Evolutionary conservation across 2,888 invertebrate species (phyloP).

Genomic region (Barypeithes pellucidus): DNA sequence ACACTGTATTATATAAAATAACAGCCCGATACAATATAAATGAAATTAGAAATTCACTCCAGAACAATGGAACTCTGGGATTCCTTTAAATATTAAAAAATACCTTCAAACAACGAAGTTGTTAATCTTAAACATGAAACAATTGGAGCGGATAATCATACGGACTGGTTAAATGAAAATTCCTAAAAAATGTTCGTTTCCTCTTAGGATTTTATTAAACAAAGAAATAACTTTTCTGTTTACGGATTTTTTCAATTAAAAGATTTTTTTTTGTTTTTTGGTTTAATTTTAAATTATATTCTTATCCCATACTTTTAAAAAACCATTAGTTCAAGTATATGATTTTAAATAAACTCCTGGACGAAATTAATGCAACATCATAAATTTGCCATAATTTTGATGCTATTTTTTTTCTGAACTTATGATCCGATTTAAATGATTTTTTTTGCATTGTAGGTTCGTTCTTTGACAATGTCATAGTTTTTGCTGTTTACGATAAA

Average conservation of each 20-base stretch:
- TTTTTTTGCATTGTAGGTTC: too few species aligned
- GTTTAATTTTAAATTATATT: too few species aligned
- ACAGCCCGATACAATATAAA: neutral
- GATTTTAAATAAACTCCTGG: too few species aligned
- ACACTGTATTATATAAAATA: neutral
- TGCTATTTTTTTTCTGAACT: too few species aligned
- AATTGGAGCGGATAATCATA: neutral
- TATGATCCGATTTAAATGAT: too few species aligned
- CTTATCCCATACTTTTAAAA: too few species aligned
- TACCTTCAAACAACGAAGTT: neutral
- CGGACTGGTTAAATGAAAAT: slow-evolving; percentile 1
- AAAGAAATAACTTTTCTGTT: neutral
- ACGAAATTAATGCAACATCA: too few species aligned
- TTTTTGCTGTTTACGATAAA: too few species aligned
- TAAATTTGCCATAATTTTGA: too few species aligned
- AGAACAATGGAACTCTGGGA: neutral
- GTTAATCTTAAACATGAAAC: neutral
- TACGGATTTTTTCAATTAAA: neutral
- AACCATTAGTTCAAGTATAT: too few species aligned
- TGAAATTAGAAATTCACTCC: neutral
- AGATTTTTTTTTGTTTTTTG: neutral
- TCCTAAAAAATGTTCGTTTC: neutral
- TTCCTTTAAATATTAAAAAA: slow-evolving; percentile 5
- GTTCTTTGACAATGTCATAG: too few species aligned
- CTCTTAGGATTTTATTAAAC: neutral